Evolutionary conservation across 2,113 vertebrate species (phyloP).

Genomic region (Chinchilla lanigera): DNA sequence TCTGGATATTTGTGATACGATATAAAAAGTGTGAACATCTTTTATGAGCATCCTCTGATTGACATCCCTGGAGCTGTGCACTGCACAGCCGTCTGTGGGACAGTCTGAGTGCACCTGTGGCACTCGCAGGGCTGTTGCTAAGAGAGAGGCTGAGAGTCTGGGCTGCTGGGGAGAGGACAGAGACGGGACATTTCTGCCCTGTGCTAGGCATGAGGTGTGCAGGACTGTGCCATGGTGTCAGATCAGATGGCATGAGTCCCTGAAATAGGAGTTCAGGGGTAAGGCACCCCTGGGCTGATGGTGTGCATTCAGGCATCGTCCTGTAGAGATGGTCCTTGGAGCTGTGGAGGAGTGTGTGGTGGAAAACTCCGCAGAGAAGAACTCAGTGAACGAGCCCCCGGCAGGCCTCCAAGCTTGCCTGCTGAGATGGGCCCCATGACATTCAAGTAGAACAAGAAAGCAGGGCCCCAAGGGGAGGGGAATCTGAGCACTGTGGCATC

Average conservation of each 20-base stretch:
- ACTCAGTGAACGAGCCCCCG: background rate
- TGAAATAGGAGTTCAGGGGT: background rate
- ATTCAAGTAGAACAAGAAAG: background rate
- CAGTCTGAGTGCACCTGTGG: background rate
- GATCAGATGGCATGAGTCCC: background rate
- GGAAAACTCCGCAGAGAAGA: background rate
- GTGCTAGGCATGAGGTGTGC: background rate
- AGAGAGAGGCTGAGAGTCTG: background rate
- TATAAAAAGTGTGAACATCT: background rate
- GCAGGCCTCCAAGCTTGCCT: background rate
- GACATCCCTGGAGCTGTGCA: background rate
- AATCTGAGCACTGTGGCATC: background rate
- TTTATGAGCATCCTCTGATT: background rate
- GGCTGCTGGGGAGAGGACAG: background rate
- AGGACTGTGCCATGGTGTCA: background rate
- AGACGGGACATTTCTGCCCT: background rate
- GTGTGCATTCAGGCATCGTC: background rate
- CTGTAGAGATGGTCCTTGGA: background rate
- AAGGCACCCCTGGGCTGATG: background rate
- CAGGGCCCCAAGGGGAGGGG: background rate
- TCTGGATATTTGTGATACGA: background rate
- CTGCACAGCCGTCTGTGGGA: background rate
- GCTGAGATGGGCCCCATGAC: background rate
- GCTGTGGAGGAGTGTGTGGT: too few species aligned
- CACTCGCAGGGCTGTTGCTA: fast-evolving